Base-by-base conservation (phyloP, 2,113 vertebrate species). In the Eulacestoma nigropectus region DNA sequence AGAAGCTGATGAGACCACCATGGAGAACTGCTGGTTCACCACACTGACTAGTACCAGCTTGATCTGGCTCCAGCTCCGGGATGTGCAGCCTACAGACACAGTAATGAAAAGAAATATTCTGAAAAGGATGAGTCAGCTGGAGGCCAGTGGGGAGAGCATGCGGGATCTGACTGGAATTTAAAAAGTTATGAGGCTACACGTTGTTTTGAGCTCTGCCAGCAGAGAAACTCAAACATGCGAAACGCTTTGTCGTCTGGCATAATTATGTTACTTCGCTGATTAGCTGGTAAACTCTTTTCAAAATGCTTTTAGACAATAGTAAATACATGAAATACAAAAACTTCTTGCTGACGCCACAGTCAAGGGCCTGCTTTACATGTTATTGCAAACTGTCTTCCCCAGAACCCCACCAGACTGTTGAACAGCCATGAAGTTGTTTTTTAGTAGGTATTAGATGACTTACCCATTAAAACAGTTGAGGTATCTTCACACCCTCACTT, bases 41-140 rank as follows among this genome's bases (percentile, higher is more conserved):
- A 17, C 69, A 32, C 83, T 90, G 93, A 77, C 77, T 46, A 27
- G 91, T 41, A 72, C 81, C 78, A 92, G 95, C 68, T 68, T 81
- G 93, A 81, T 94, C 86, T 89, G 37, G 73, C 74, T 83, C 64
- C 4, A 60, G 93, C 63, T 89, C 84, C 0, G 53, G 64, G 75
- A 90, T 93, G n/a, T 64, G 84, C 89, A 97, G 86, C 93, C 79
- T 84, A 91, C 96, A 87, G 85, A 93, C 53, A 77, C 84, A 16
- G 86, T 19, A 75, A 92, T 78, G 91, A 90, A 97, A 97, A 96
- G 95, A 93, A 97, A 97, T 96, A 87, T 74, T 96, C 69, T 93
- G 85, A 89, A 95, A 96, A 92, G 96, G 93, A 96, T 97, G 96
- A 97, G 96, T 97, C 96, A 97, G 86, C 88, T 96, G 95, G 79